Conservation (phyloP, 2,888 invertebrate species). For the Erebia aethiops region DNA sequence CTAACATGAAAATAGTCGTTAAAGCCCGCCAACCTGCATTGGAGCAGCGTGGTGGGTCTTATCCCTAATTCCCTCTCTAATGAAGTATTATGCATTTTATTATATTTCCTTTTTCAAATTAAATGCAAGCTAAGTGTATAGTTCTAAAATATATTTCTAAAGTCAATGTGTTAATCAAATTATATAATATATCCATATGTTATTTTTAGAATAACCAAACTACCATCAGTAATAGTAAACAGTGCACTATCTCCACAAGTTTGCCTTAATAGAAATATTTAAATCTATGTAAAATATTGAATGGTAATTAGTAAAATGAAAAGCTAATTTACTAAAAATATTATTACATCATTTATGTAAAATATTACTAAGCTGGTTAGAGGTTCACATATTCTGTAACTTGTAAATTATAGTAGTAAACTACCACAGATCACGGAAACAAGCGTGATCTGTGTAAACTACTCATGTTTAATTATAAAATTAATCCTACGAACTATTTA, state of each 20-base stretch:
- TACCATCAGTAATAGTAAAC: conserved; percentile 23
- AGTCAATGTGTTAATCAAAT: background rate
- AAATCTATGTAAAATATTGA: conserved; percentile 22
- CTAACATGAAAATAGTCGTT: background rate
- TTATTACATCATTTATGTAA: conserved; percentile 34
- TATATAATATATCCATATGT: background rate
- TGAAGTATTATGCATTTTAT: too few relatives aligned
- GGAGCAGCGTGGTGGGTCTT: too few relatives aligned
- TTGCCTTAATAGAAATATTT: conserved; percentile 56
- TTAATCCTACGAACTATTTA: conserved; percentile 14
- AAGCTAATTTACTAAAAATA: conserved; percentile 34
- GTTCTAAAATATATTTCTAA: background rate
- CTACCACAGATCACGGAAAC: too few relatives aligned
- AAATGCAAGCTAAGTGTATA: background rate
- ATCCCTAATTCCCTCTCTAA: too few relatives aligned
- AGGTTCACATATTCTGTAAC: conserved; percentile 76
- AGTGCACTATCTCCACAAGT: conserved; percentile 49
- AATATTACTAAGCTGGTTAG: conserved; percentile 74
- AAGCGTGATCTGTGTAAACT: too few relatives aligned
- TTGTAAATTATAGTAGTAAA: conserved; percentile 57
- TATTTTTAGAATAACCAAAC: background rate
- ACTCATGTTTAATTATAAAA: conserved; percentile 1
- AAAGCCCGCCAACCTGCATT: too few relatives aligned
- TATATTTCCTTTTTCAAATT: too few relatives aligned
- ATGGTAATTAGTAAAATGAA: conserved; percentile 48